Evolutionary conservation across 2,113 vertebrate genomes (phyloP), one percentile per base, ranked within the genome.

Genomic region (Delphinapterus leucas): DNA sequence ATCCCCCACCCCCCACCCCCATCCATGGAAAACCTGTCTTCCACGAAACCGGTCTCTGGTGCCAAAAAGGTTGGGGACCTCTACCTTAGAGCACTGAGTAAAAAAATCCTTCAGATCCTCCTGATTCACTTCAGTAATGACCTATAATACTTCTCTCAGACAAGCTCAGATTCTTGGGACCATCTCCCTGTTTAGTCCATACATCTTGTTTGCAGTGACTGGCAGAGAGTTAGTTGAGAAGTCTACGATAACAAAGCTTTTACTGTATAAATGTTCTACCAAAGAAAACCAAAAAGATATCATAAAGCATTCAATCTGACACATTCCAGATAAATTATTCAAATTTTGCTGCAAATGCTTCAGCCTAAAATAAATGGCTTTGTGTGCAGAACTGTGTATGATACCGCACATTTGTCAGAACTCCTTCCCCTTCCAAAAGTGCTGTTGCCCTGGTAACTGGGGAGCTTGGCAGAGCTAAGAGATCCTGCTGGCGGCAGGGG

Each of bases 241-340:
- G 63, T 71, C 31, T 36, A 67, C 90, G 71, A 44, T 88, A 84
- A 76, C n/a, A 58, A 85, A 41, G 41, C 28, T 93, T 92, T 96
- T 65, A 80, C 58, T 58, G 93, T 61, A 83, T 73, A 92, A 96
- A 90, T 74, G 8, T 86, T 83, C 83, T 92, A 26, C 80, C 47
- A 70, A 55, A 93, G 86, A 91, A 96, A 74, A 70, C 41, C 28
- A 61, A 67, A 93, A 95, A 55, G 49, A 95, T 71, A 74, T 36
- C 47, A 55, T 41, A 96, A 94, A 80, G n/a, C 81, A 88, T 96
- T 96, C 60, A 70, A 88, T 74, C 41, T 83, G 77, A 92, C 31
- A 95, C 38, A 28, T 95, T 94, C 89, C 86, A 96, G 73, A 95
- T 73, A 82, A n/a, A 85, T 82, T 92, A 82, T 74, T 96, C 91